phyloP scores from a whole-genome alignment of 2,113 vertebrate species.

The Oreochromis niloticus region DNA sequence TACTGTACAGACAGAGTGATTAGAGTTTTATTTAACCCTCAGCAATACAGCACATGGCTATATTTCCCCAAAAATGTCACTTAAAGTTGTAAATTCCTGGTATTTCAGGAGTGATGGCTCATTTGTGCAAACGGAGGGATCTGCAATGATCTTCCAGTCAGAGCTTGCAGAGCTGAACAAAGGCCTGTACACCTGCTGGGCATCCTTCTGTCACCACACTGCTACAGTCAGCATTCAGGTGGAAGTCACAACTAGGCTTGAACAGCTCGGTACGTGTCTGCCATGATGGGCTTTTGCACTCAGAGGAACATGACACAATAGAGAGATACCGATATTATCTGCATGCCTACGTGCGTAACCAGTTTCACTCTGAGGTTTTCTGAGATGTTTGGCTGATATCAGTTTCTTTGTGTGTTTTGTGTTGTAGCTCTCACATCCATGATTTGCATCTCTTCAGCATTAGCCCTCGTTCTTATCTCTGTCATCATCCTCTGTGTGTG shows the following conservation, averaged over 20 bases:
- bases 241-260: conserved; percentile 37
- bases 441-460: conserved; percentile 44
- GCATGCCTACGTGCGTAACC: not conserved
- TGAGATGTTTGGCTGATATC: not conserved
- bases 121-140: conserved; percentile 17
- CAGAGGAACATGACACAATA: not conserved
- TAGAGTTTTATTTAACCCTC: not conserved
- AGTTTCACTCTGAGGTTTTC: not conserved
- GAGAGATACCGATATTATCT: not conserved
- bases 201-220: conserved; percentile 65
- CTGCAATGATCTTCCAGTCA: conserved; percentile 42
- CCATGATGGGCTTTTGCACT: not conserved
- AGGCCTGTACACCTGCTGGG: conserved; percentile 60
- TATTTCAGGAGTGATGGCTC: conserved; percentile 57
- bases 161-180: conserved; percentile 24
- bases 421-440: conserved; percentile 43
- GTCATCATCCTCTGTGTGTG: conserved; percentile 37
- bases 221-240: conserved; percentile 53
- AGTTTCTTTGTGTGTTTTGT: not conserved
- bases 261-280: conserved; percentile 34
- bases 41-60: not conserved
- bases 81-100: not conserved
- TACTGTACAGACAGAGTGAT: not conserved
- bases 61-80: not conserved
- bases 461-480: conserved; percentile 38